Conservation (phyloP, 2,888 invertebrate genomes). For the Melieria picta region DNA sequence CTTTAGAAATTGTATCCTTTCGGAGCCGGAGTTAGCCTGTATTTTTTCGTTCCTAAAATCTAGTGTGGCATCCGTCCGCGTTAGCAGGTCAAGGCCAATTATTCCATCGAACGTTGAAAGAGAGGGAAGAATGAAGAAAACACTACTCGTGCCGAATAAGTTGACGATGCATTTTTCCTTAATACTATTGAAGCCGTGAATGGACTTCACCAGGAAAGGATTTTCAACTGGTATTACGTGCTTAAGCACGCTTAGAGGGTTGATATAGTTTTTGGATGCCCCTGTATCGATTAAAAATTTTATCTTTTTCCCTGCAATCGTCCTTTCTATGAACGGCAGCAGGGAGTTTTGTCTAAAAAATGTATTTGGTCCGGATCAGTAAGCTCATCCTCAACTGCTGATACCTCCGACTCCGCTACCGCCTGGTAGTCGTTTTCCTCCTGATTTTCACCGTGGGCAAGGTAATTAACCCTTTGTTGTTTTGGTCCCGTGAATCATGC, state of each 20-base stretch:
- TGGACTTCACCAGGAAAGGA: slow-evolving; percentile 24
- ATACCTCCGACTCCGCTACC: slow-evolving; percentile 2
- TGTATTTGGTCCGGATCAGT: slow-evolving; percentile 17
- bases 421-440: slow-evolving; percentile 4
- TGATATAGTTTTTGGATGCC: slow-evolving; percentile 32
- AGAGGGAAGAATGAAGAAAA: slow-evolving; percentile 10
- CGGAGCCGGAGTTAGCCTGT: too few species aligned
- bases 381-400: slow-evolving; percentile 4
- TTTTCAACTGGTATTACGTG: slow-evolving; percentile 17
- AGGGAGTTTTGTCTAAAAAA: slow-evolving; percentile 29
- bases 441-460: too few species aligned
- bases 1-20: too few species aligned
- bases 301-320: slow-evolving; percentile 21
- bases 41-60: too few species aligned
- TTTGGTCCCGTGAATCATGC: too few species aligned
- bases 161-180: slow-evolving; percentile 2
- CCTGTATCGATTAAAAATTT: slow-evolving; percentile 26
- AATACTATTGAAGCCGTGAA: slow-evolving; percentile 25
- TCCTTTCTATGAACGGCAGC: slow-evolving; percentile 25
- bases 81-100: slow-evolving; percentile 23
- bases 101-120: slow-evolving; percentile 16
- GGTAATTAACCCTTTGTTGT: too few species aligned
- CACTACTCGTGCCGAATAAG: slow-evolving; percentile 4
- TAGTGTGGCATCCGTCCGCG: too few species aligned
- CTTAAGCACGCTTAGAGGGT: slow-evolving; percentile 17